Evolutionary conservation across 2,797 vertebrate genomes (phyloP).

Genomic region (Columba guinea): DNA sequence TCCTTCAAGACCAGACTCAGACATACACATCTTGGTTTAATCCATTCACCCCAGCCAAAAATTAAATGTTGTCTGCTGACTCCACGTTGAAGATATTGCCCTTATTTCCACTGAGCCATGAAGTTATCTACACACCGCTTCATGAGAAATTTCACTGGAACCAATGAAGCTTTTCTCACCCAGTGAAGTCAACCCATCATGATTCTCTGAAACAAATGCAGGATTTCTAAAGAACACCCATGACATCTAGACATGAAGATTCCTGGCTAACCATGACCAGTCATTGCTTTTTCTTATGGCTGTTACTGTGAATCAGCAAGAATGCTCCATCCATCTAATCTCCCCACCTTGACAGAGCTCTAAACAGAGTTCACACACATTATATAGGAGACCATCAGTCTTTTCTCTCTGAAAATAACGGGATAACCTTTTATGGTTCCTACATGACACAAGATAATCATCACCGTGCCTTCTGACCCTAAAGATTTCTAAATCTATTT

Average conservation of each 20-base stretch:
- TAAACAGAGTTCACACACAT: background rate
- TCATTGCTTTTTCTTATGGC: background rate
- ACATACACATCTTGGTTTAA: background rate
- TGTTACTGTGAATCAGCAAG: background rate
- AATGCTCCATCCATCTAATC: background rate
- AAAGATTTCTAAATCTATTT: background rate
- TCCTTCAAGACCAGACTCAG: background rate
- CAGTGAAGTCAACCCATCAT: fast-evolving
- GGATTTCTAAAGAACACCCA: background rate
- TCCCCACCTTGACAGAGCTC: background rate
- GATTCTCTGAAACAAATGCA: background rate
- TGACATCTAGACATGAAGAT: background rate
- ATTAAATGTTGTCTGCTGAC: background rate
- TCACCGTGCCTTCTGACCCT: background rate
- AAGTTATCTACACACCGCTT: background rate
- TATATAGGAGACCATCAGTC: background rate
- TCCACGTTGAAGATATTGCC: background rate
- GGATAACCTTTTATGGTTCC: background rate
- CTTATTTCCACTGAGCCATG: background rate
- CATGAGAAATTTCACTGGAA: slow-evolving; percentile 5
- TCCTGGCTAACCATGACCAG: background rate
- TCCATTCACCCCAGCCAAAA: background rate
- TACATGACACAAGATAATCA: background rate
- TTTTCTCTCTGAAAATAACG: background rate
- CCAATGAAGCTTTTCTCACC: background rate